Conservation (phyloP, 2,888 invertebrate genomes). For the Erynnis tages region DNA sequence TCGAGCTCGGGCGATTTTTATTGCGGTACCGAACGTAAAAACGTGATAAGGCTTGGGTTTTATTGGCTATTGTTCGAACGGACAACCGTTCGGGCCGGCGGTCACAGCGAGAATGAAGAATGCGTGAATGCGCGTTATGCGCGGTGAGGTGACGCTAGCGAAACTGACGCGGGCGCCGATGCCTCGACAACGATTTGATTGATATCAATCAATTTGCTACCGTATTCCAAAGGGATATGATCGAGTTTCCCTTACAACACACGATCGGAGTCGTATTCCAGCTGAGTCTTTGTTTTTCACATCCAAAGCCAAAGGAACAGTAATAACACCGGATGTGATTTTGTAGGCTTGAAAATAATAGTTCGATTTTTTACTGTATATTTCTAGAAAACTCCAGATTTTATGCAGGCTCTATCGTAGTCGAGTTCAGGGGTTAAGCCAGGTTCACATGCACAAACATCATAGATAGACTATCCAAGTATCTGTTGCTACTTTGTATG, state of each 20-base stretch:
- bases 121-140: constrained; percentile 31
- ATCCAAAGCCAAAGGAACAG: background rate
- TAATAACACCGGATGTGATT: background rate
- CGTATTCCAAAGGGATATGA: background rate
- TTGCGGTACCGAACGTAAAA: constrained; percentile 50
- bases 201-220: background rate
- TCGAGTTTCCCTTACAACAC: background rate
- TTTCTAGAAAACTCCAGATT: too few species aligned
- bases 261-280: constrained; percentile 19
- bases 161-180: constrained; percentile 51
- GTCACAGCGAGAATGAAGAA: constrained; percentile 53
- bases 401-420: background rate
- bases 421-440: constrained; percentile 2
- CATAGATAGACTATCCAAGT: background rate
- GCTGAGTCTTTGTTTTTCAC: constrained; percentile 20
- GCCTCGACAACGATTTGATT: constrained; percentile 24
- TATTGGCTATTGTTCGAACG: constrained; percentile 24
- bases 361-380: background rate
- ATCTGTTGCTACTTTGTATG: background rate
- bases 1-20: constrained; percentile 50
- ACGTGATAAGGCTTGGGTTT: constrained; percentile 43
- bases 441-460: constrained; percentile 3
- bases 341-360: background rate
- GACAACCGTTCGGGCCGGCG: constrained; percentile 51
- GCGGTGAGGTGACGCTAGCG: constrained; percentile 38